Percentiles rank a stretch among this genome's conserved stretches.
Evolutionary conservation across 2,888 invertebrate genomes (phyloP).

Genomic region (Diabrotica balteata): DNA sequence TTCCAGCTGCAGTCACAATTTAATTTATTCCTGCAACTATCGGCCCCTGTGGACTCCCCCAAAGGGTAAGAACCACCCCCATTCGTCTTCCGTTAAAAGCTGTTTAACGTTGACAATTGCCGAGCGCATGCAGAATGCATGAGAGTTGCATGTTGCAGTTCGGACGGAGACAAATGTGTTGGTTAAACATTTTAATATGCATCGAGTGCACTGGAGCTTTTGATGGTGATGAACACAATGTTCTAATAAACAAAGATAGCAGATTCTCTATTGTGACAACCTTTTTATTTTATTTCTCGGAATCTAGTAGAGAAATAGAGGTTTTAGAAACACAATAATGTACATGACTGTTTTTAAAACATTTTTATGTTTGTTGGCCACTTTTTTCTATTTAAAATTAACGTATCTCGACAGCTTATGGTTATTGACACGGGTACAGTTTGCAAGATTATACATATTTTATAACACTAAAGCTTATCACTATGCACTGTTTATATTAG

Average conservation of each 20-base stretch:
- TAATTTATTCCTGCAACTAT: slow-evolving; percentile 50
- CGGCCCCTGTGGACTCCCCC: slow-evolving; percentile 27
- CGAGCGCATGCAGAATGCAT: slow-evolving; percentile 28
- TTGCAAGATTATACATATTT: no score
- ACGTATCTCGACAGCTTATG: no score
- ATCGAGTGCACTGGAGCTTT: slow-evolving; percentile 10
- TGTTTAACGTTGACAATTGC: slow-evolving; percentile 48
- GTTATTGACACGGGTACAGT: no score
- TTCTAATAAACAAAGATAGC: slow-evolving; percentile 7
- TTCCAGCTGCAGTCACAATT: slow-evolving; percentile 44
- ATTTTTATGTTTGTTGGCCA: no score
- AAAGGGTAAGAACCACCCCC: slow-evolving; percentile 14
- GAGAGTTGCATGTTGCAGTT: slow-evolving; percentile 17
- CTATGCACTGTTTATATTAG: no score
- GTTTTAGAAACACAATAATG: no score
- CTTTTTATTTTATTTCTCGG: no score
- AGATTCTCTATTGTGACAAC: no score
- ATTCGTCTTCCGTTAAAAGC: slow-evolving; percentile 45
- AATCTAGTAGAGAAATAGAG: no score
- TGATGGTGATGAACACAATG: neutral
- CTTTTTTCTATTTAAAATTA: no score
- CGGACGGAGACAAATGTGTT: slow-evolving; percentile 27
- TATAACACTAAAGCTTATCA: no score
- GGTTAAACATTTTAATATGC: slow-evolving; percentile 29
- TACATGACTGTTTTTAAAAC: no score